Evolutionary conservation across 2,113 vertebrate genomes (phyloP), one percentile per base, ranked within the genome.

Genomic region (zebrafish (Danio rerio)): DNA sequence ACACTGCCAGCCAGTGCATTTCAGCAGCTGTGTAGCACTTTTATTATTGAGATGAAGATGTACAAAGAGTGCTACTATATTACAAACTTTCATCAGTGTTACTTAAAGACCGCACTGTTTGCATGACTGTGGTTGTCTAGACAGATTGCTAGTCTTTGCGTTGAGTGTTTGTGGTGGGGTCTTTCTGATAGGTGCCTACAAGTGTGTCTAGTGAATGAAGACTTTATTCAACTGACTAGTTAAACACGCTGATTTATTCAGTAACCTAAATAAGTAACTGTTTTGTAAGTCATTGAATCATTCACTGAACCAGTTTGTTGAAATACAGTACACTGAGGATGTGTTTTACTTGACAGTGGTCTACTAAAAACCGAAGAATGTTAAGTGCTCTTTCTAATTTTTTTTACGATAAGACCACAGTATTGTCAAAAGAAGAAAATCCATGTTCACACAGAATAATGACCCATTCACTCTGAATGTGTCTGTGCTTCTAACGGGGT

Each of bases 21-120:
- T 71, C 20, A 50, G 69, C 40, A 78, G 21, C 70, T 81, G 69
- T 49, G 52, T 13, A 69, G 62, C 42, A 50, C 50, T 72, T 82
- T 77, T 82, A 76, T 59, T 69, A 50, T 52, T 71, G 69, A 59
- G 73, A 77, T 82, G 20, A 82, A 69, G 71, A 58, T 45, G 61
- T 56, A 58, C 52, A 75, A 18, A 68, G 73, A 49, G 42, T 69
- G 62, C 71, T 31, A 50, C 73, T 59, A 65, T 56, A 13, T 56
- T 45, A 68, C 5, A 66, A 58, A 52, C 65, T 82, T 66, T 45
- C 62, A 66, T 66, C 71, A 11, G 9, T 56, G n/a, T 20, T 9
- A 43, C 21, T 59, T 53, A 52, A 65, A 76, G 53, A 11, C 31
- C 18, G 9, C 45, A 9, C 49, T 61, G 61, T 77, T 40, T 83